Evolutionary conservation across 2,797 vertebrate genomes (phyloP), one percentile per base, ranked within the genome.

Genomic region (Coluber constrictor): DNA sequence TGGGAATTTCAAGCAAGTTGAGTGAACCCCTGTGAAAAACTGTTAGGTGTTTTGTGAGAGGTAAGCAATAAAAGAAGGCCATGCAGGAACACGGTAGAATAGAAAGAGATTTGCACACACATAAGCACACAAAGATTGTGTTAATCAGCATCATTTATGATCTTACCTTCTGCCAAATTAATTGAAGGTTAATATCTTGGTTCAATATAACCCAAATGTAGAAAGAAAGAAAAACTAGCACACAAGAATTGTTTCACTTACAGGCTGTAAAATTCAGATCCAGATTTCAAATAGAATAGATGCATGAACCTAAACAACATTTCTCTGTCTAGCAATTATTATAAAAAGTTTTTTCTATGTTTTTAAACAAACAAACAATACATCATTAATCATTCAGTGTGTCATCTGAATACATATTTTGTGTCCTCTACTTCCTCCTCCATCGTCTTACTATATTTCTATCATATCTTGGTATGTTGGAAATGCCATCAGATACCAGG

Each of bases 21-120:
- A 92, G 66, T 16, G 55, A 20, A 88, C 29, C 55, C 51, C 93
- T 94, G 87, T 70, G 86, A n/a, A 27, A 66, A 90, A 88, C 2
- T 90, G 90, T 83, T 74, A 86, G 15, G 11, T 11, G n/a, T 86
- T 92, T 15, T 3, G 0, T 87, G 57, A n/a, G 61, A 23, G 43
- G 66, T 93, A 94, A 91, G 66, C 86, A 43, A 88, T 70, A 89
- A 13, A 5, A 5, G 37, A 88, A 3, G 29, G 61, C 15, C 61
- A 63, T 0, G 79, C 61, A 37, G 4, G 61, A 10, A 70, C 87
- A 57, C 25, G 51, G 0, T 70, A 27, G 11, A 79, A 93, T 6
- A 92, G 66, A 63, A 94, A 54, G n/a, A 86, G 63, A 2, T 37
- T 59, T 47, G 32, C 20, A 27, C 23, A 27, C 23, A 9, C 25